Percentiles rank a stretch among this genome's conserved stretches.
phyloP scores from a whole-genome alignment of 2,113 vertebrate species.

The Neofelis nebulosa region DNA sequence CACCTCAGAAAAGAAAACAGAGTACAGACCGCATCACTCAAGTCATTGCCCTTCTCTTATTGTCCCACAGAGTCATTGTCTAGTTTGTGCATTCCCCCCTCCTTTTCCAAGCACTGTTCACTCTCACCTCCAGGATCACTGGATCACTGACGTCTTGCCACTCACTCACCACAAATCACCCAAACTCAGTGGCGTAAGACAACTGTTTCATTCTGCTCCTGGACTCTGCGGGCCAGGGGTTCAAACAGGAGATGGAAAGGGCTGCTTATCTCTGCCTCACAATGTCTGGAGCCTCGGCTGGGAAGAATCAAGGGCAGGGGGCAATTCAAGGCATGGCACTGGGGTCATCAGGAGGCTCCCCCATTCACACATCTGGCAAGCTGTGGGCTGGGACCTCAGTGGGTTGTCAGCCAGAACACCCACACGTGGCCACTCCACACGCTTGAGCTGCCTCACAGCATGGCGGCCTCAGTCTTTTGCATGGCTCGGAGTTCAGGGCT shows the following conservation, averaged over 20 bases:
- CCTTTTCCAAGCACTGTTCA: not conserved
- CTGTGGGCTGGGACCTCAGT: not conserved
- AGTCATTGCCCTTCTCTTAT: not conserved
- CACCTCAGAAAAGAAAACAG: not conserved
- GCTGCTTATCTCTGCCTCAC: not conserved
- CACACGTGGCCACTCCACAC: fast-evolving
- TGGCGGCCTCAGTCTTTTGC: not conserved
- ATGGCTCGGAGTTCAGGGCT: not conserved
- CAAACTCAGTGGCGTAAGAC: fast-evolving
- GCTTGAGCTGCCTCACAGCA: not conserved
- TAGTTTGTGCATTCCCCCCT: not conserved
- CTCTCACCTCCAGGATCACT: fast-evolving
- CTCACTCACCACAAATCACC: not conserved
- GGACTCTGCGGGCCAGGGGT: not conserved
- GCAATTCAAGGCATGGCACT: not conserved
- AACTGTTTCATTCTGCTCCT: not conserved
- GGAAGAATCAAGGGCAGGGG: not conserved
- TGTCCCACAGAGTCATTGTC: not conserved
- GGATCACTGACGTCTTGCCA: not conserved
- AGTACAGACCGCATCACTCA: not conserved
- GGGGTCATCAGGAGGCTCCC: not conserved
- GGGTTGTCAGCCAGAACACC: not conserved
- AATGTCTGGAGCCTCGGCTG: not conserved
- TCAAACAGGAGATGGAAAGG: not conserved
- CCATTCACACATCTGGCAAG: not conserved